Evolutionary conservation across 2,797 vertebrate genomes (phyloP).

Genomic region (Lepus townsendii): DNA sequence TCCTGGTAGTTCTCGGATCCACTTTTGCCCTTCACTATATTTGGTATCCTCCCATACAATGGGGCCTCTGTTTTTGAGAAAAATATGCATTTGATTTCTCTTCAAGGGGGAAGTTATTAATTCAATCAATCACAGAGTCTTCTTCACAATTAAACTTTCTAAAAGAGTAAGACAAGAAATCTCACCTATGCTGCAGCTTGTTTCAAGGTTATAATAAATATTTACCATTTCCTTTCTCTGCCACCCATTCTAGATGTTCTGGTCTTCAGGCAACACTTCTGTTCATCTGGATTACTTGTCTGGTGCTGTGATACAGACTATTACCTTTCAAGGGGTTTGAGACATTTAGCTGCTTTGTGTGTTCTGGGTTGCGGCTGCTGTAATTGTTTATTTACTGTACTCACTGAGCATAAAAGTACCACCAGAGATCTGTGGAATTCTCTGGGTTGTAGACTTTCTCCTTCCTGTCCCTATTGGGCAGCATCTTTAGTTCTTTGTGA

Average conservation of each 20-base stretch:
- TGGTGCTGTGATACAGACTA: background rate
- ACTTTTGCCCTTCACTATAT: background rate
- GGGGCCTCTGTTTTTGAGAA: background rate
- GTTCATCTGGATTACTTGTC: background rate
- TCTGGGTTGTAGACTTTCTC: background rate
- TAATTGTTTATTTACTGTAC: background rate
- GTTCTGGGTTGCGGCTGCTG: background rate
- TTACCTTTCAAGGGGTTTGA: background rate
- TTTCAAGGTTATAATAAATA: background rate
- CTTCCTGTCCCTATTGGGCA: background rate
- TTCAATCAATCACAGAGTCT: background rate
- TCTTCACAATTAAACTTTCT: background rate
- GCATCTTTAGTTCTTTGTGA: background rate
- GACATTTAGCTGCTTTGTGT: background rate
- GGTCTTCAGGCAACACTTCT: no score
- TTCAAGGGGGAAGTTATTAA: background rate
- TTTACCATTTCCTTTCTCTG: background rate
- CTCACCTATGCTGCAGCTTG: background rate
- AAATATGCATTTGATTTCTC: background rate
- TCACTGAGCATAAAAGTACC: background rate
- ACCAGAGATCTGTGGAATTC: background rate
- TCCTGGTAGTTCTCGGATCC: background rate
- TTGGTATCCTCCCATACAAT: background rate
- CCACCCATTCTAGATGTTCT: background rate
- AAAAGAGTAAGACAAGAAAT: background rate